Conservation (phyloP, 2,797 vertebrate genomes). For the Labeo calbasu region DNA sequence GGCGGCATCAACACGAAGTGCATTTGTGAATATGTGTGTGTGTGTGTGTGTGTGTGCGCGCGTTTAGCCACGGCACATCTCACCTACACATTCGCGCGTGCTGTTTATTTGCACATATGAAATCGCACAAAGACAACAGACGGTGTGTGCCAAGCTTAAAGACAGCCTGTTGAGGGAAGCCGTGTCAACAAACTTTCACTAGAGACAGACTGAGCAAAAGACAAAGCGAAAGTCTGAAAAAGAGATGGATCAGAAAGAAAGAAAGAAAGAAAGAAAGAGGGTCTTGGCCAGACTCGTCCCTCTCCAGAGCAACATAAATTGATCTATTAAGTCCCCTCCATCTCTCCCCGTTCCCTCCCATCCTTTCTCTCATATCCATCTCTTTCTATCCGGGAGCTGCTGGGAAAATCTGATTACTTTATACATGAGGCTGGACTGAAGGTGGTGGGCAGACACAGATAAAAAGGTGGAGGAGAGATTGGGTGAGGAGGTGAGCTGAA, state of each 20-base stretch:
- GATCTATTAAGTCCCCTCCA: constrained; percentile 83
- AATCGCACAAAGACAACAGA: constrained; percentile 39
- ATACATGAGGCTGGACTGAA: constrained; percentile 82
- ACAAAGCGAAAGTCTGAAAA: constrained; percentile 73
- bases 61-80: constrained; percentile 23
- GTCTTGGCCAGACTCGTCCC: constrained; percentile 64
- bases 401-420: constrained; percentile 93
- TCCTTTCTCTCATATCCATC: constrained; percentile 42
- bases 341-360: constrained; percentile 1
- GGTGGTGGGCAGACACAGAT: constrained; percentile 69
- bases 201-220: constrained; percentile 36
- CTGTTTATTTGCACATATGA: constrained; percentile 55
- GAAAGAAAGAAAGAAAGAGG: constrained; percentile 40
- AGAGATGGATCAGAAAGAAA: constrained; percentile 72
- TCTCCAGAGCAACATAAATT: constrained; percentile 67
- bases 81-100: constrained; percentile 40
- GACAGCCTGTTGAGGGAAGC: constrained; percentile 71
- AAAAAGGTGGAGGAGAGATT: constrained; percentile 70
- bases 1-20: constrained; percentile 14
- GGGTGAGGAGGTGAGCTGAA: constrained; percentile 67
- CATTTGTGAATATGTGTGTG: constrained; percentile 22
- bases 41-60: constrained; percentile 13
- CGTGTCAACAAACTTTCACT: constrained; percentile 83
- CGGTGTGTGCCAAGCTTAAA: constrained; percentile 62
- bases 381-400: constrained; percentile 78